Evolutionary conservation across 1,140 invertebrate genomes (phyloP), one percentile per base, ranked within the genome.

Genomic region (Aphidius gifuensis): DNA sequence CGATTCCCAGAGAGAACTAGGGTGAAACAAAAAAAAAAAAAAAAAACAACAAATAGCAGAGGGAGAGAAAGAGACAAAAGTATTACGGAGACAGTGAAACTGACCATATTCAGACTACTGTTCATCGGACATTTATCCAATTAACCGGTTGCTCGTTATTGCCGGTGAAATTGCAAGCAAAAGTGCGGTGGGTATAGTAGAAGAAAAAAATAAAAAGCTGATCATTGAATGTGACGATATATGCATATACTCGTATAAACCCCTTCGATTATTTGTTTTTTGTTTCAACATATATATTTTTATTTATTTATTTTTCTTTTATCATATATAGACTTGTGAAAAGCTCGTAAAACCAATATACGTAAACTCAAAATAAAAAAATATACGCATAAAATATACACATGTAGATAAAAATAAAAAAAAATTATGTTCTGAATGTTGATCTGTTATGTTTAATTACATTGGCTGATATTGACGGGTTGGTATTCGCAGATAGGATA

Each of bases 401-500:
- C 16, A 16, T 44, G 4, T 8, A 1, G 9, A 44, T 44, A 44
- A 44, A 44, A 44, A 44, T 44, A 44, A 44, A 8, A 44, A 44
- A 3, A 48, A 40, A 56, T 50, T 16, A 76, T 73, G 70, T 56
- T 51, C 54, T 65, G 70, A 68, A 74, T 78, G 75, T 77, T 80
- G 79, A 80, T 79, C 74, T 78, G 77, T 79, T 81, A 79, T 81
- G 75, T 80, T 81, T 81, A 79, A 81, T 81, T 81, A 79, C 76
- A 68, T 51, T 42, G 68, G 70, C 73, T 71, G 76, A 78, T 75
- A 77, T 74, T 73, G 71, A 74, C 74, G 76, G 75, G 69, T 74
- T 66, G 75, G 75, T 78, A 80, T 79, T 77, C 69, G 56, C 39
- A 42, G 71, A 71, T 32, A 32, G 23, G 23, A 32, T 71, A 74